Percentiles rank a stretch among this genome's conserved stretches.
phyloP scores from a whole-genome alignment of 2,113 vertebrate species.

The Saccopteryx bilineata region DNA sequence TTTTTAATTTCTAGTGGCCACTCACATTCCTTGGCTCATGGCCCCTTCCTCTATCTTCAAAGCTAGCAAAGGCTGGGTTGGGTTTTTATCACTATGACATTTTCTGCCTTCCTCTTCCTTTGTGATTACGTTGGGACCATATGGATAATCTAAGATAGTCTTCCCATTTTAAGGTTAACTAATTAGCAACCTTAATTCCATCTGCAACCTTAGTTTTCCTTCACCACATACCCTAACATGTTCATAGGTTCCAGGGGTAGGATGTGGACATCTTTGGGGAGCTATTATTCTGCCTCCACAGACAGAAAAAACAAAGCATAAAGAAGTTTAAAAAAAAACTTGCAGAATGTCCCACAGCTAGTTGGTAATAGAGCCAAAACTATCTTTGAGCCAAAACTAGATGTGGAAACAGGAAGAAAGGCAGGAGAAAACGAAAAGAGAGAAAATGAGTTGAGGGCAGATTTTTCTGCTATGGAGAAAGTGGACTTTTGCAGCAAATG shows the following conservation, averaged over 20 bases:
- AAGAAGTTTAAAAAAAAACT: neutral
- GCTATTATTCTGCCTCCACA: neutral
- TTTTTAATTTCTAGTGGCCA: neutral
- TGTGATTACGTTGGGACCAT: neutral
- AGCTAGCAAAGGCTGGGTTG: neutral
- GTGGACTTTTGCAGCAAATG: conserved; percentile 22
- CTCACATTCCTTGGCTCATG: neutral
- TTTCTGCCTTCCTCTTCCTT: neutral
- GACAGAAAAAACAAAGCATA: neutral
- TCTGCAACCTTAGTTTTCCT: neutral
- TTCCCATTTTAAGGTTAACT: neutral
- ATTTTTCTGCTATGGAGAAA: conserved; percentile 24
- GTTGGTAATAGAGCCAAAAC: neutral
- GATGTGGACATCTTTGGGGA: neutral
- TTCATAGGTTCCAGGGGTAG: neutral
- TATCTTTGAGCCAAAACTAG: neutral
- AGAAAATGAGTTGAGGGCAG: neutral
- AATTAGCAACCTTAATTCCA: neutral
- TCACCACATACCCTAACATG: neutral
- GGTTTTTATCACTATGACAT: neutral
- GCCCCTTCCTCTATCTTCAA: neutral
- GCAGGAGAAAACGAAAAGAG: neutral
- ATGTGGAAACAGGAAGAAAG: conserved; percentile 26
- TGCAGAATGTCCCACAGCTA: neutral
- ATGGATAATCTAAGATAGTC: neutral